A percentile compares a stretch with the other conserved stretches of the same genome.
Evolutionary conservation across 2,797 vertebrate species (phyloP).

Genomic region (Poliocrania exsul): DNA sequence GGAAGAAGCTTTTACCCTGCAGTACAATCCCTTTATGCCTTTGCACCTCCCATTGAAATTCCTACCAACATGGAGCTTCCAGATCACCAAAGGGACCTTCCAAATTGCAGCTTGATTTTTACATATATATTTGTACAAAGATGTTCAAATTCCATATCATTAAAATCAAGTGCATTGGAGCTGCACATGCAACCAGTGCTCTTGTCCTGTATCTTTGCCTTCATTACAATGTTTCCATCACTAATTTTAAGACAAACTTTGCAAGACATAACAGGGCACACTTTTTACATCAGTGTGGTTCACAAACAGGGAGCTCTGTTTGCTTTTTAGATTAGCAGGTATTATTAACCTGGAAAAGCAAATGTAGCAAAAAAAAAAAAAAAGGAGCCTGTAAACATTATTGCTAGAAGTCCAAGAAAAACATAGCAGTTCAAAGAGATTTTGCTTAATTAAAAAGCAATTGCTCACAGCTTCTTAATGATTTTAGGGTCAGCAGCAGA

Average conservation of each 20-base stretch:
- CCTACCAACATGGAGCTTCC: fast-evolving
- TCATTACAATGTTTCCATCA: background rate
- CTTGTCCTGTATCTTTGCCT: background rate
- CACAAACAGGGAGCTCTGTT: background rate
- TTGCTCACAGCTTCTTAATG: background rate
- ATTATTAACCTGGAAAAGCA: background rate
- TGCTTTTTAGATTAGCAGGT: background rate
- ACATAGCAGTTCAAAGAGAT: background rate
- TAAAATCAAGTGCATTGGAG: background rate
- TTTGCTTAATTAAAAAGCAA: background rate
- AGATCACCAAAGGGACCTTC: background rate
- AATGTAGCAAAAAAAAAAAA: background rate
- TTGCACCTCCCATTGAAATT: background rate
- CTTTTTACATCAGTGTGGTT: background rate
- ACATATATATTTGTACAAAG: background rate
- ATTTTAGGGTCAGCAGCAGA: background rate
- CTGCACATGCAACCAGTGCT: background rate
- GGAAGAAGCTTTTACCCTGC: background rate
- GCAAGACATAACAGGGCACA: background rate
- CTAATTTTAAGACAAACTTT: background rate
- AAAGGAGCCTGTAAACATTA: background rate
- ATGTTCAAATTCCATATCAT: background rate
- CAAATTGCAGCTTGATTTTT: background rate
- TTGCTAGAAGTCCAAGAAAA: background rate
- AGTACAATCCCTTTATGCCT: background rate